Percentiles rank a stretch among this genome's conserved stretches.
Conservation (phyloP, 2,797 vertebrate species). For the Oryzias sinensis region DNA sequence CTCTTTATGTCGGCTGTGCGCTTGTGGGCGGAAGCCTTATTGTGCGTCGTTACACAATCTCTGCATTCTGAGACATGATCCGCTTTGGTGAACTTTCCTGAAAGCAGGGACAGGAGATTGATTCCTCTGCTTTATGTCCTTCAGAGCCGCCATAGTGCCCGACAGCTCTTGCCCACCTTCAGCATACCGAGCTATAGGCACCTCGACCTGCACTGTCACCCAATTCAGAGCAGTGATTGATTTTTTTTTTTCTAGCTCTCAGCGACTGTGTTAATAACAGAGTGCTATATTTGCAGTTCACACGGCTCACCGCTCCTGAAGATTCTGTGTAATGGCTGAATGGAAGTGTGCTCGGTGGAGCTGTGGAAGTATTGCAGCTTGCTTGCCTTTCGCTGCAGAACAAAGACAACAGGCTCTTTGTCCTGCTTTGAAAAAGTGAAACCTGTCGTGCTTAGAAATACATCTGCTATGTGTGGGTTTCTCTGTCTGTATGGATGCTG, state of each 20-base stretch:
- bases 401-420: constrained; percentile 9
- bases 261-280: constrained; percentile 41
- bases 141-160: constrained; percentile 41
- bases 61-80: constrained; percentile 55
- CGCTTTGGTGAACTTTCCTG: constrained; percentile 54
- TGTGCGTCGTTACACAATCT: constrained; percentile 56
- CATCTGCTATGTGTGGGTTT: neutral
- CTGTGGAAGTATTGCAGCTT: constrained; percentile 28
- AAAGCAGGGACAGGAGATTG: constrained; percentile 62
- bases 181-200: constrained; percentile 45
- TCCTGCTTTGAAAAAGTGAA: constrained; percentile 6
- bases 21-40: constrained; percentile 55
- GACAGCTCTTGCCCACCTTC: constrained; percentile 48
- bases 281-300: constrained; percentile 57
- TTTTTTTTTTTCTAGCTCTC: constrained; percentile 34
- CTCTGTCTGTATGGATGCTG: neutral
- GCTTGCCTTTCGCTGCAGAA: constrained; percentile 9
- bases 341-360: constrained; percentile 30
- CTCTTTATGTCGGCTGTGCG: constrained; percentile 40
- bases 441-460: constrained; percentile 3
- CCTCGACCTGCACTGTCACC: constrained; percentile 31
- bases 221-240: constrained; percentile 59
- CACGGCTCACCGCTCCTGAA: constrained; percentile 46
- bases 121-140: constrained; percentile 58
- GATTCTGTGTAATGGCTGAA: constrained; percentile 32